These are phyloP conservation scores for Solenopsis invicta DNA, from an alignment of 1,140 invertebrate species.

Conservation along the genomic window DNA sequence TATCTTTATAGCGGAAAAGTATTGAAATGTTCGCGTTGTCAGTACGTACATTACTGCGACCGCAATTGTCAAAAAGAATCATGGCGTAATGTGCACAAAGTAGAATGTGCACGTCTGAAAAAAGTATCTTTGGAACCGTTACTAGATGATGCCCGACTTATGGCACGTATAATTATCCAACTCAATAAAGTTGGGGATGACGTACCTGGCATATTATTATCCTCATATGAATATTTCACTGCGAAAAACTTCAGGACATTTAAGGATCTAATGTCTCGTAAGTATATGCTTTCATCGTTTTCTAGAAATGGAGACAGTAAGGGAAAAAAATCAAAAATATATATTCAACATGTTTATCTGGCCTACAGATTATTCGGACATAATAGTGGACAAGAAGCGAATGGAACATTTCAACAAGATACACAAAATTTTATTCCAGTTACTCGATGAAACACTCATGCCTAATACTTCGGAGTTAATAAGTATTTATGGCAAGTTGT, in stretches of 20 bases:
- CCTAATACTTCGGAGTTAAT: conserved; percentile 93
- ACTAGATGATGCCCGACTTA: conserved; percentile 91
- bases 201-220: conserved; percentile 73
- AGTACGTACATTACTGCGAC: conserved; percentile 93
- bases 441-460: conserved; percentile 89
- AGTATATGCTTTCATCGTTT: conserved; percentile 80
- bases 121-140: conserved; percentile 89
- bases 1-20: conserved; percentile 88
- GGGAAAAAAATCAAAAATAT: background rate
- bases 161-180: conserved; percentile 91
- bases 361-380: conserved; percentile 91
- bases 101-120: conserved; percentile 92
- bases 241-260: conserved; percentile 91
- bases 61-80: conserved; percentile 91
- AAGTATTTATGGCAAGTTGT: conserved; percentile 94
- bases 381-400: conserved; percentile 90
- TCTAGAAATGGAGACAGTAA: background rate
- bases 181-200: conserved; percentile 90
- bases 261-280: conserved; percentile 95
- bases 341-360: background rate
- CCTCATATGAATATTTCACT: conserved; percentile 88
- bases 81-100: conserved; percentile 90
- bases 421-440: conserved; percentile 90
- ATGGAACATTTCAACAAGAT: conserved; percentile 93
- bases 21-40: conserved; percentile 92